Evolutionary conservation across 2,888 invertebrate species (phyloP), one percentile per base, ranked within the genome.

Genomic region (Sarcophaga variegata): DNA sequence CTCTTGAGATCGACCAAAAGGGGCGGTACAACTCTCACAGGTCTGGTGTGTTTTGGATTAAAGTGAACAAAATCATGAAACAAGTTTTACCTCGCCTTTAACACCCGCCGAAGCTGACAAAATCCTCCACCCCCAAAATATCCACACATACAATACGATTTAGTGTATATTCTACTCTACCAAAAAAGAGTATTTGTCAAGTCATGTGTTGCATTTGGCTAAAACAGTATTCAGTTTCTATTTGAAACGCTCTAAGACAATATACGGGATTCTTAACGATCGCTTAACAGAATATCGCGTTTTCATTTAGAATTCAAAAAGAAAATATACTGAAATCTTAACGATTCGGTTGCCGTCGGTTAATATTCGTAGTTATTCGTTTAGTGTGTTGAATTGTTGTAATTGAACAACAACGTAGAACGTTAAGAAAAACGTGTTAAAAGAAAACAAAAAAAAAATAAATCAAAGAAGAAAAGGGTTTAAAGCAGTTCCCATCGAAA

Each of bases 221-320:
- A 77, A 75, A 87, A 87, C 66, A 76, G 71, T 62, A 25, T 84
- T 87, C 70, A 87, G 87, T 87, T 87, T 87, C 87, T 76, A 87
- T 87, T 87, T 84, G 87, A 87, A 87, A 87, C 87, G 87, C 87
- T 87, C 84, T 84, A 84, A 81, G 87, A 84, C 75, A 76, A 81
- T 81, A 87, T 81, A 87, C 81, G 54, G 22, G 75, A 75, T 83
- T 83, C 75, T 71, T 71, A 84, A 80, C 80, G 87, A 87, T 84
- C 83, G 83, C 83, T 81, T 76, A 66, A 80, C 45, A 76, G 54
- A 76, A 76, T 49, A 66, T 84, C 80, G 75, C 47, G 25, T 66
- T 76, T 59, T 17, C n/a, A 80, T 84, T 80, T 84, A 66, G 83
- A 75, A 70, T 84, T 84, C 64, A 75, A 17, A 54, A 14, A 17